Evolutionary conservation across 2,113 vertebrate species (phyloP), one percentile per base, ranked within the genome.

Genomic region (Cynopterus brachyotis): DNA sequence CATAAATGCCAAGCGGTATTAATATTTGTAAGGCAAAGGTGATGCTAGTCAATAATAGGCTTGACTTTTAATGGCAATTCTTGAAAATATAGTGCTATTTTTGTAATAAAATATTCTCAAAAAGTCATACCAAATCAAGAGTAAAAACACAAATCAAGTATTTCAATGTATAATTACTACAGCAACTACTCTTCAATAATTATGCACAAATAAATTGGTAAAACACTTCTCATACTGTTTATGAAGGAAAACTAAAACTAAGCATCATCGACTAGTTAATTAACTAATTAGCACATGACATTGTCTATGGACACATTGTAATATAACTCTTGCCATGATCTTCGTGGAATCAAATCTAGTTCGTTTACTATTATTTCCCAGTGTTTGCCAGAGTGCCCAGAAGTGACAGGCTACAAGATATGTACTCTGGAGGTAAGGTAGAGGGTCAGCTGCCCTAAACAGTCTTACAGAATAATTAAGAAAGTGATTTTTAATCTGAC

Each of bases 81-180:
- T 72, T 70, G 19, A 57, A 75, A 47, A 40, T 55, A 79, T 1
- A 66, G 9, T 66, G 7, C 7, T 69, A 64, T 24, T 40, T 79
- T 83, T 53, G 1, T 47, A 62, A 64, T 82, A 67, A 93, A 84
- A 28, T 2, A 0, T 62, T 94, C 28, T 37, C 16, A 17, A 28
- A 75, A 45, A 91, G 28, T 2, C 5, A 76, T 30, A 76, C 10
- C 2, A 85, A 91, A 55, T 73, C 30, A 73, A 72, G 6, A 47
- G 1, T 40, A 88, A 96, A 37, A 0, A 42, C 16, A 84, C 66
- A 84, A 73, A 91, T 57, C 11, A 66, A 15, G 16, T 10, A 75
- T n/a, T 94, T 87, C 42, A 78, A 12, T n/a, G 16, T 20, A 72
- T 13, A 80, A 70, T 87, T 69, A 76, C 8, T 82, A 66, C 6